These are phyloP conservation scores for Caenorhabditis virilis DNA, from an alignment of 2,888 invertebrate species.

Conservation along the genomic window DNA sequence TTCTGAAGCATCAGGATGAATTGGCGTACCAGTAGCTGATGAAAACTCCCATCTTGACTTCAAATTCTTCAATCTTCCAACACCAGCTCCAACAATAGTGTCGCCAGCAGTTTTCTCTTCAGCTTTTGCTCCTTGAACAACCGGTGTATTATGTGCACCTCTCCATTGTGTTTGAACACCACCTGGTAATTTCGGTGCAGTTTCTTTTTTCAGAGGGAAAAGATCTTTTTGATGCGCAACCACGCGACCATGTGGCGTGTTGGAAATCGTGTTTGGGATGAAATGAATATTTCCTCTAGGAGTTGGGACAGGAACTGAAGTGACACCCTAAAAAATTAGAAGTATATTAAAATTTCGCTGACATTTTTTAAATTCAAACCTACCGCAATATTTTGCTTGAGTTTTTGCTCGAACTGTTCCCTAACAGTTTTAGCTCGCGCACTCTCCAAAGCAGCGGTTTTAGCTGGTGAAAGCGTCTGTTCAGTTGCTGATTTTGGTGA, in stretches of 20 bases:
- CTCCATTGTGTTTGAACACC: slow-evolving; percentile 49
- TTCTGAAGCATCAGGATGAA: slow-evolving; percentile 57
- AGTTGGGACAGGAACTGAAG: slow-evolving; percentile 12
- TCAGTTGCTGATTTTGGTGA: slow-evolving; percentile 26
- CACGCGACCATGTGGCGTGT: not conserved
- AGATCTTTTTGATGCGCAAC: slow-evolving; percentile 1
- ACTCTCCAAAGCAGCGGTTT: slow-evolving; percentile 28
- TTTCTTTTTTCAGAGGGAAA: not conserved
- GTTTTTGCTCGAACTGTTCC: slow-evolving; percentile 39
- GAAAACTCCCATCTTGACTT: slow-evolving; percentile 57
- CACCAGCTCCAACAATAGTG: slow-evolving; percentile 27
- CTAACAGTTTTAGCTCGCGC: slow-evolving; percentile 35
- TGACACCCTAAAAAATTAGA: not conserved
- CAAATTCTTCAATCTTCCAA: slow-evolving; percentile 38
- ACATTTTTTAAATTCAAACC: not conserved
- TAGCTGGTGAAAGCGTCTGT: slow-evolving; percentile 27
- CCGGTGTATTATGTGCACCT: slow-evolving; percentile 48
- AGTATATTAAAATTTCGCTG: slow-evolving; percentile 6
- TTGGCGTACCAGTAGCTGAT: slow-evolving; percentile 58
- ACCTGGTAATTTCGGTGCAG: slow-evolving; percentile 2
- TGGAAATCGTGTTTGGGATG: not conserved
- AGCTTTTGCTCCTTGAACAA: slow-evolving; percentile 44
- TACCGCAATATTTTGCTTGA: slow-evolving; percentile 23
- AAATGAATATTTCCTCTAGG: slow-evolving; percentile 10
- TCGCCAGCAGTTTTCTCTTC: slow-evolving; percentile 37